Evolutionary conservation across 2,113 vertebrate species (phyloP), one percentile per base, ranked within the genome.

Genomic region (Platichthys flesus): DNA sequence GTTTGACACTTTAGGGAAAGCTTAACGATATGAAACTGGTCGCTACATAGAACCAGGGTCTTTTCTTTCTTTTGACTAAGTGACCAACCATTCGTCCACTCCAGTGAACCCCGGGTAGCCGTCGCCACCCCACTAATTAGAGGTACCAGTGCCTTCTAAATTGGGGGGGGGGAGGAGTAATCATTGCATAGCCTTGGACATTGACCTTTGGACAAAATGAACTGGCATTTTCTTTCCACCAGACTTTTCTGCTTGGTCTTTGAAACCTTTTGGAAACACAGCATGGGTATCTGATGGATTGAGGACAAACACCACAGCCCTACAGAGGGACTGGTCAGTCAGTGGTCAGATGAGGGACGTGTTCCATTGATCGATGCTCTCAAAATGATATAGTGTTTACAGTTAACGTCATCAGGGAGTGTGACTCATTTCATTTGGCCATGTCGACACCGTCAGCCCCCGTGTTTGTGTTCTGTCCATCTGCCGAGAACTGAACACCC

Each of bases 1-100:
- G 79, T 83, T 87, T 85, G 89, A 92, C 84, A 91, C 88, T 90
- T 91, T 90, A 59, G 85, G 84, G 87, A 87, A 80, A 87, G 95
- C 94, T 94, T 96, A 96, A 96, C 93, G 89, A 96, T 94, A 95
- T 92, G 93, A 95, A 95, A 95, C 94, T 93, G 95, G 94, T 94
- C 89, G 95, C 82, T 71, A 94, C 94, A 95, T 94, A 96, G 96
- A 94, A 95, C 94, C 40, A 42, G 40, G 40, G 40, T 13, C 9
- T 13, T 13, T 42, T 13, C 12, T 42, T 95, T 95, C 96, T 94
- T 94, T 93, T 93, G 83, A 90, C 91, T 91, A 94, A 94, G 93
- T 94, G 95, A 95, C 94, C 94, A 93, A 95, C 94, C 95, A 94
- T 96, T 95, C 94, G 96, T 94, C 93, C 94, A 94, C 60, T 77